phyloP scores from a whole-genome alignment of 2,888 invertebrate genomes.

The Lapara coniferarum region DNA sequence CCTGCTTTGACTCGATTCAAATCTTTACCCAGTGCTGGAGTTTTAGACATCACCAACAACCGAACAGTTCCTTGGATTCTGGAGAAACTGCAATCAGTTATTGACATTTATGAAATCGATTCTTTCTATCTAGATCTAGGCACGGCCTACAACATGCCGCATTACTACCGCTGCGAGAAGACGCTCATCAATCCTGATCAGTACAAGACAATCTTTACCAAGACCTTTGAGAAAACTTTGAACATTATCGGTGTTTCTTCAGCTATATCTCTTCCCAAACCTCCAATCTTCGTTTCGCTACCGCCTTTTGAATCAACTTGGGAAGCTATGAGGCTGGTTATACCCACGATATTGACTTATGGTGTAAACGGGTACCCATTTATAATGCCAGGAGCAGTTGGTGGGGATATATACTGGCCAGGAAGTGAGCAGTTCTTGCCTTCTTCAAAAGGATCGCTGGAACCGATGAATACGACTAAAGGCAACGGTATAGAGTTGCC shows the following conservation, averaged over 20 bases:
- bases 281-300: slow-evolving; percentile 93
- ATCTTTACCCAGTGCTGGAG: slow-evolving; percentile 90
- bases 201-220: slow-evolving; percentile 89
- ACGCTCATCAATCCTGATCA: slow-evolving; percentile 91
- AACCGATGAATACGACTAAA: slow-evolving; percentile 59
- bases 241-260: slow-evolving; percentile 92
- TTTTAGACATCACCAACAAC: slow-evolving; percentile 94
- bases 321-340: slow-evolving; percentile 91
- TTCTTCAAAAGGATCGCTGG: slow-evolving; percentile 75
- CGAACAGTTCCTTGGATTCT: slow-evolving; percentile 91
- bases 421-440: slow-evolving; percentile 82
- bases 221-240: slow-evolving; percentile 85
- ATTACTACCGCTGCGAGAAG: slow-evolving; percentile 91
- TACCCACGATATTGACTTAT: slow-evolving; percentile 94
- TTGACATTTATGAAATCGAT: slow-evolving; percentile 90
- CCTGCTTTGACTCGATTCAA: slow-evolving; percentile 93
- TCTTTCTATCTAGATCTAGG: slow-evolving; percentile 93
- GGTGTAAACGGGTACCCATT: slow-evolving; percentile 97
- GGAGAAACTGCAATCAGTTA: slow-evolving; percentile 87
- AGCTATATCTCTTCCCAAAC: slow-evolving; percentile 90
- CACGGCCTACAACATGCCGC: slow-evolving; percentile 93
- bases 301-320: slow-evolving; percentile 94
- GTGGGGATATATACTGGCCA: slow-evolving; percentile 91
- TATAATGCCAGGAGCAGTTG: slow-evolving; percentile 96
- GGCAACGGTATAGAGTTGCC: slow-evolving; percentile 84